Base-by-base conservation (phyloP, 2,888 invertebrate species). In the Incurvaria masculella region DNA sequence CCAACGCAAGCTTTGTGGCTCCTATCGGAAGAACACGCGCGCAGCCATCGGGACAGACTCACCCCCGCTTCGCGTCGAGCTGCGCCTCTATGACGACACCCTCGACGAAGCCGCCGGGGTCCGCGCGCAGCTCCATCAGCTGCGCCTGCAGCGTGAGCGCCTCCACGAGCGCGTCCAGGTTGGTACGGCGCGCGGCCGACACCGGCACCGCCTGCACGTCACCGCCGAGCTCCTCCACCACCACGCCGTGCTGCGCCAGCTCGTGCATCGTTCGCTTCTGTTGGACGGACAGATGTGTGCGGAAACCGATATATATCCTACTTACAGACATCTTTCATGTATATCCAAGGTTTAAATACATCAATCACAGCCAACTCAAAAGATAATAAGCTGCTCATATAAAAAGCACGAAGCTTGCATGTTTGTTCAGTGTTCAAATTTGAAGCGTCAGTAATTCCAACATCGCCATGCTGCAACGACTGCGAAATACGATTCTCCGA, bases 141-240 rank as follows among this genome's bases (percentile, higher is more conserved):
- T 97, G 96, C 0, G 93, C 90, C 66, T 93, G 91, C 4, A 88
- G 72, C 11, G 85, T 80, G 46, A 98, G 83, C 0, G 94, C 89
- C 60, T 97, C 97, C 44, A 90, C 86, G 46, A 98, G 72, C 1
- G 82, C 72, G 48, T 87, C 79, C 21, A 98, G 69, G 68, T 95
- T 92, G 33, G 33, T 33, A 48, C 86, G 86, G 68, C 91, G 88
- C 1, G 96, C 73, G 0, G 99, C 99, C 0, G 98, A 98, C 51
- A 99, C 87, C 0, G 89, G 87, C 47, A 99, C 86, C 2, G 89
- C 86, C 70, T 97, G 97, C 2, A 94, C 81, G 52, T 97, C 96
- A 1, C 99, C 98, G 0, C 97, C 97, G 47, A 87, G 67, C 16
- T 88, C 89, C 69, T 99, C 98, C 41, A 93, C 83, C 21, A 88